These are phyloP conservation scores for Eretmodus cyanostictus DNA, from an alignment of 2,113 vertebrate species.

Conservation along the genomic window DNA sequence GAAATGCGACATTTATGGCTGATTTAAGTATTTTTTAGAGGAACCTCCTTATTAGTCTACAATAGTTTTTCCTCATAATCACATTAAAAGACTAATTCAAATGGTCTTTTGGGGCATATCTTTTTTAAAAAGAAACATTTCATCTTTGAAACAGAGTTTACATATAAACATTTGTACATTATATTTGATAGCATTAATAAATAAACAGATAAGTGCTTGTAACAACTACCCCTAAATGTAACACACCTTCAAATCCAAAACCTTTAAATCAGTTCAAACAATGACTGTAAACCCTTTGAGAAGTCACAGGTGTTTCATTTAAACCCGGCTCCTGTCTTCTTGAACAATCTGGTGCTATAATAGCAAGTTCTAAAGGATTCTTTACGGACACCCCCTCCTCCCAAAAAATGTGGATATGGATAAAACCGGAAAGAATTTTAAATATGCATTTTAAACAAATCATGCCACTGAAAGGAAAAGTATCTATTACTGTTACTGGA, in stretches of 20 bases:
- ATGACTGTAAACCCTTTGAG: background rate
- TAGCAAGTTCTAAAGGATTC: background rate
- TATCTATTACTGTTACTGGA: background rate
- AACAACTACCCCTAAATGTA: background rate
- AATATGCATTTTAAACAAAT: background rate
- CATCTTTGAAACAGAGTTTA: background rate
- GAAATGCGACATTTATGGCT: background rate
- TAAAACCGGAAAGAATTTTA: background rate
- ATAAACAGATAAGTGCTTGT: background rate
- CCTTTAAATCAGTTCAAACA: background rate
- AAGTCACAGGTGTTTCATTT: background rate
- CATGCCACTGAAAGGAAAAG: background rate
- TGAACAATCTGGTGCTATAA: background rate
- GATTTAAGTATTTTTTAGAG: background rate
- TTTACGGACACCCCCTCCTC: background rate
- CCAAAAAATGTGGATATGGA: background rate
- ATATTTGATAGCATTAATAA: background rate
- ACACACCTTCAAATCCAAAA: background rate
- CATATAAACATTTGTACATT: background rate
- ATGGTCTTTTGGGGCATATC: background rate
- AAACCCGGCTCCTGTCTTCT: accelerated
- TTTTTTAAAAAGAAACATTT: background rate
- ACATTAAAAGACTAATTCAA: background rate
- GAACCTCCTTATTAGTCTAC: background rate
- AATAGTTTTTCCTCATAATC: background rate